Base-by-base conservation (phyloP, 2,888 invertebrate species). In the Cheilosia scutellata region DNA sequence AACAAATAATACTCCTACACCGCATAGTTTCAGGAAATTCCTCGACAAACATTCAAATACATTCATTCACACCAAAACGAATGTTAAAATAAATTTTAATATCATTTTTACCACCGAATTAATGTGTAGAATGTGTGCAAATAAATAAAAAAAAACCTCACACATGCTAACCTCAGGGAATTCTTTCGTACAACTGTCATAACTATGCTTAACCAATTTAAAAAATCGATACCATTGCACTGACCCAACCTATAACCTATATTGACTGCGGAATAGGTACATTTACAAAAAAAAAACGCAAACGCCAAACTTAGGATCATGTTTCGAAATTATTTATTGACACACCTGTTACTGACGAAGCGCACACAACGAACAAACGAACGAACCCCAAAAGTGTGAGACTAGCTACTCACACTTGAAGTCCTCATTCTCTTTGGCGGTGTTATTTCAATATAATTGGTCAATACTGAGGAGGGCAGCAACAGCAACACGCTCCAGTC, bases 271-370 rank as follows among this genome's bases (percentile, higher is more conserved):
- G 31, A 47, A 16, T 11, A 20, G 20, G 20, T 20, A 37, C 11
- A 37, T 11, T 37, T 37, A 11, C 11, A n/a, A 37, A 68, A 51
- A 40, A 62, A 42, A 60, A 62, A 47, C 29, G 9, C 31, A 63
- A 60, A 84, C 63, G 60, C 25, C 49, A 51, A 76, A 82, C 76
- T 72, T 86, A 86, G 86, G 86, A 86, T 86, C 86, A 82, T 49
- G 68, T 86, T 86, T 77, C 82, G 86, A 51, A 86, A 86, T 82
- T 71, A 63, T 86, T 51, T 82, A 82, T 86, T 82, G 86, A 86
- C 86, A 86, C 86, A 86, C 86, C 86, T 86, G 86, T 82, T 68
- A 72, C 72, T 37, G 79, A 72, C 65, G 49, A 20, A 27, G 7
- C 51, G 40, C n/a, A 42, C 37, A 37, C 37, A 11, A 4, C 11